Base-by-base conservation (phyloP, 2,797 vertebrate genomes). In the Rhinoraja longicauda region DNA sequence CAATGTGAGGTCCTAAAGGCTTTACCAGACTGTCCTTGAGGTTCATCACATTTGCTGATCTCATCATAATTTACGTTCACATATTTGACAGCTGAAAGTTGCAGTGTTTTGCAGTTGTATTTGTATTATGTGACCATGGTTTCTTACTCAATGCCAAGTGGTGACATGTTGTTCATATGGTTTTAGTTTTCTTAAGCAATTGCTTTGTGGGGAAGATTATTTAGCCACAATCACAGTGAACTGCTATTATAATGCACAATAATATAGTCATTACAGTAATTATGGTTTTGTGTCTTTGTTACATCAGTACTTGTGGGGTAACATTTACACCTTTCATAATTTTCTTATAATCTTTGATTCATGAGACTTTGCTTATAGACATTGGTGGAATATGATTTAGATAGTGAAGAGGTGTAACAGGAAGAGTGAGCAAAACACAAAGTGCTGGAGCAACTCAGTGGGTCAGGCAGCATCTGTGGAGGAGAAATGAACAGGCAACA, bases 211-310 rank as follows among this genome's bases (percentile, higher is more conserved):
- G 62, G 67, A 91, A 73, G 36, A 91, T 91, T 91, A 13, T 32
- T 91, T 91, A 91, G 64, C 36, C 72, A 91, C 70, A 91, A 72
- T 72, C 72, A 39, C 45, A 72, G 19, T 29, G 17, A 19, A 73
- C 32, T 72, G 64, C 88, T 91, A 72, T 73, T 64, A 90, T 91
- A 91, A 91, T 73, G 36, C 88, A 92, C 45, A 7, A 67, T 92
- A n/a, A 73, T 92, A 70, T 92, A 72, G 70, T 92, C 70, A 92
- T 92, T 73, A 62, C 75, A 45, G 90, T 75, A 75, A 73, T 92
- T 92, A 92, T 92, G 75, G 90, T 36, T 92, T 92, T 92, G 70
- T 73, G 72, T 57, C 53, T 92, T 75, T 26, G 67, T 75, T 92
- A 92, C 90, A 92, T 75, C 39, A 73, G 70, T 75, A 92, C 8